phyloP scores from a whole-genome alignment of 2,113 vertebrate species.

The Pterophyllum scalare region DNA sequence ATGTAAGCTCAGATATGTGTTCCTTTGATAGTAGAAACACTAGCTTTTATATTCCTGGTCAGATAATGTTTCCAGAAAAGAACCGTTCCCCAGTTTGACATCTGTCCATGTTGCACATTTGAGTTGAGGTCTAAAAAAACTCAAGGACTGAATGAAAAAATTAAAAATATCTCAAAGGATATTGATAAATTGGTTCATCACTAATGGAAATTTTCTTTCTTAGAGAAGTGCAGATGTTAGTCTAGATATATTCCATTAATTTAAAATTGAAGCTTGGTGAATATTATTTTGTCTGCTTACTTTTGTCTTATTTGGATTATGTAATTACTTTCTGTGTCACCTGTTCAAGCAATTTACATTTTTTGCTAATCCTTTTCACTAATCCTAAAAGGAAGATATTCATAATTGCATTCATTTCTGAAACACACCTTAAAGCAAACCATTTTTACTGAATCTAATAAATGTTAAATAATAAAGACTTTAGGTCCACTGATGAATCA shows the following conservation, averaged over 20 bases:
- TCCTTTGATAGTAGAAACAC: no score
- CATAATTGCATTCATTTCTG: constrained; percentile 16
- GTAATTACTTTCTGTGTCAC: constrained; percentile 25
- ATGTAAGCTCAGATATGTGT: no score
- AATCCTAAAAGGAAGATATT: constrained; percentile 11
- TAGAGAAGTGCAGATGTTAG: constrained; percentile 19
- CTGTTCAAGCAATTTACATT: background rate
- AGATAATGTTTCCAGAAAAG: constrained; percentile 17
- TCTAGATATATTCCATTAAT: constrained; percentile 14
- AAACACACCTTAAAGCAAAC: background rate
- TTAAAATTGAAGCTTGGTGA: constrained; percentile 17
- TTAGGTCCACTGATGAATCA: background rate
- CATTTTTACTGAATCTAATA: constrained; percentile 5
- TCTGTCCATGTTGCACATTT: constrained; percentile 21
- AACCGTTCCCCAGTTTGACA: constrained; percentile 29
- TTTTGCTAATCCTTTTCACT: background rate
- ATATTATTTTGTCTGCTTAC: constrained; percentile 21
- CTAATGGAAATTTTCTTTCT: background rate
- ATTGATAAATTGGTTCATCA: background rate
- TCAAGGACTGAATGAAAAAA: constrained; percentile 4
- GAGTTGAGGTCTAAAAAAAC: constrained; percentile 16
- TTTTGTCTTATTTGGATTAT: constrained; percentile 21
- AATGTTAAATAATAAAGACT: constrained; percentile 16
- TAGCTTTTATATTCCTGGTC: no score
- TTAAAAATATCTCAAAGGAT: background rate